Percentiles rank a stretch among this genome's conserved stretches.
These are phyloP conservation scores for Cottus gobio DNA, from an alignment of 2,113 vertebrate genomes.

Conservation along the genomic window DNA sequence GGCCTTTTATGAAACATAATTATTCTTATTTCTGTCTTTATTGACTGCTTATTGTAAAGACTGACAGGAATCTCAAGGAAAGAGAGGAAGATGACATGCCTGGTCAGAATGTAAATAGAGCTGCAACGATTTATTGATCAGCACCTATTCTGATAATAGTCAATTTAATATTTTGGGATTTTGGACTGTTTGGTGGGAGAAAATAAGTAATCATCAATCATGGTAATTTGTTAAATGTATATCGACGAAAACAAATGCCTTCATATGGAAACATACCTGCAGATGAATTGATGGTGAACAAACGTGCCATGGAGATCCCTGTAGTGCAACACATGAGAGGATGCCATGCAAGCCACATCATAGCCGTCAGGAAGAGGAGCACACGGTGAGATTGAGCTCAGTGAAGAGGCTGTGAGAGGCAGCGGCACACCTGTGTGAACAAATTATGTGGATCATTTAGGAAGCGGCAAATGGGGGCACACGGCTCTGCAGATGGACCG, in stretches of 20 bases:
- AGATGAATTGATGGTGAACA: neutral
- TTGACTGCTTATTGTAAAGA: neutral
- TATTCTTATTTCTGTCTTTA: neutral
- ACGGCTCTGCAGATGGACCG: conserved; percentile 30
- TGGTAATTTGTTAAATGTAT: neutral
- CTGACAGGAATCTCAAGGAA: neutral
- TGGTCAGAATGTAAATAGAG: neutral
- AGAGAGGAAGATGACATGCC: neutral
- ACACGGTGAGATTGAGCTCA: conserved; percentile 41
- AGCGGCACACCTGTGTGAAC: conserved; percentile 9
- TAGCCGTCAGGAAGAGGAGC: conserved; percentile 45
- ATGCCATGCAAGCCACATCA: conserved; percentile 45
- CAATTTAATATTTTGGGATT: too few relatives aligned
- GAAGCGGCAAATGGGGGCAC: conserved; percentile 10
- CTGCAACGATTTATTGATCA: neutral
- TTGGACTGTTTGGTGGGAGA: neutral
- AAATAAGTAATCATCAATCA: neutral
- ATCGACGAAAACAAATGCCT: neutral
- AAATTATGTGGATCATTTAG: conserved; percentile 29
- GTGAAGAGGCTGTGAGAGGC: conserved; percentile 25
- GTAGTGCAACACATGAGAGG: conserved; percentile 41
- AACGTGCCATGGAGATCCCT: neutral
- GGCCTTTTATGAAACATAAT: neutral
- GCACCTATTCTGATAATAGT: neutral
- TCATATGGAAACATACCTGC: neutral